Percentiles rank a stretch among this genome's conserved stretches.
These are phyloP conservation scores for Spheniscus humboldti DNA, from an alignment of 2,797 vertebrate genomes.

Conservation along the genomic window DNA sequence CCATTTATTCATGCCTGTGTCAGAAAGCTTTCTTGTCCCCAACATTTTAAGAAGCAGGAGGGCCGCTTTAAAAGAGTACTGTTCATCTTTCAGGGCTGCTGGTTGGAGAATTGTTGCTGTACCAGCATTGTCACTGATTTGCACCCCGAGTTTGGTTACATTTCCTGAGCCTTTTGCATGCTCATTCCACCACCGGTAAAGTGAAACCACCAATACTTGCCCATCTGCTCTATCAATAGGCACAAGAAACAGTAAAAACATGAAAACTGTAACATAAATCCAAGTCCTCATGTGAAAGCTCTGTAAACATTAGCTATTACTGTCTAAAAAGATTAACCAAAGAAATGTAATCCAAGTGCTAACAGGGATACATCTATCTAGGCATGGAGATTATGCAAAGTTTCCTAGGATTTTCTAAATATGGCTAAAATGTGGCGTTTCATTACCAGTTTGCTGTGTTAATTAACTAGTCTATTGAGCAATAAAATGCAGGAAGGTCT, in stretches of 20 bases:
- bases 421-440: not conserved
- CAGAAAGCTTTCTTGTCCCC: not conserved
- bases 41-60: not conserved
- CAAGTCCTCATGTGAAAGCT: not conserved
- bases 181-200: not conserved
- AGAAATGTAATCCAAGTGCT: not conserved
- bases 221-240: not conserved
- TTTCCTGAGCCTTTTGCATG: not conserved
- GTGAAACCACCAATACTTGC: not conserved
- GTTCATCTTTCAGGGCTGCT: not conserved
- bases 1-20: not conserved
- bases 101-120: not conserved
- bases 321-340: conserved; percentile 8
- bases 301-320: not conserved
- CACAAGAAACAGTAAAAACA: not conserved
- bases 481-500: not conserved
- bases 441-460: not conserved
- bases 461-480: not conserved
- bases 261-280: not conserved
- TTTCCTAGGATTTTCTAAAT: conserved; percentile 3
- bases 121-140: not conserved
- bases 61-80: not conserved
- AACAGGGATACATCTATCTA: conserved; percentile 3
- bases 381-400: not conserved
- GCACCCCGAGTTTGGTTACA: not conserved